These are phyloP conservation scores for Oryzias sinensis DNA, from an alignment of 2,797 vertebrate genomes.

Conservation along the genomic window DNA sequence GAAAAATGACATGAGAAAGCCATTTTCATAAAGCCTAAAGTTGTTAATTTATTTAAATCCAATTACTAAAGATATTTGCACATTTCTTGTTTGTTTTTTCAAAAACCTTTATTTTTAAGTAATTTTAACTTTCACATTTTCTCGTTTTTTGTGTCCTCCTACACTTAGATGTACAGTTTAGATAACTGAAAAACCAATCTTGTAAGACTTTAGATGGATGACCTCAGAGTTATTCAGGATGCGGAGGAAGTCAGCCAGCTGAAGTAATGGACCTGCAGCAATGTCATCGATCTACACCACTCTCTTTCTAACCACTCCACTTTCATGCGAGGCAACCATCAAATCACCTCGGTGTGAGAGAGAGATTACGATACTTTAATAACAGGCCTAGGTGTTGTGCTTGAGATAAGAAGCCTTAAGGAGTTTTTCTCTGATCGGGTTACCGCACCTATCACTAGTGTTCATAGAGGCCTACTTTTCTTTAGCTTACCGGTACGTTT, in stretches of 20 bases:
- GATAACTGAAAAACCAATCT: slow-evolving; percentile 27
- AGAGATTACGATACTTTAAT: slow-evolving; percentile 60
- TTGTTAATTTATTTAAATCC: not conserved
- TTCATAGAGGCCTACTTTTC: slow-evolving; percentile 44
- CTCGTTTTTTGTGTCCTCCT: not conserved
- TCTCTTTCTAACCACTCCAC: slow-evolving; percentile 35
- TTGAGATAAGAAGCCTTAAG: slow-evolving; percentile 71
- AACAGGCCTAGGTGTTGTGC: slow-evolving; percentile 51
- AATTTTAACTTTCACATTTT: not conserved
- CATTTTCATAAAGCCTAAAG: not conserved
- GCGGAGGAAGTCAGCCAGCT: slow-evolving; percentile 36
- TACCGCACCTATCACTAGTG: slow-evolving; percentile 67
- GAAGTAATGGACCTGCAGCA: slow-evolving; percentile 49
- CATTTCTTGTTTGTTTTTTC: no score
- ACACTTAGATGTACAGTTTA: slow-evolving; percentile 4
- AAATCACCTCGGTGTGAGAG: slow-evolving; percentile 38
- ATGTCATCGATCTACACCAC: slow-evolving; percentile 52
- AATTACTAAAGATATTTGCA: no score
- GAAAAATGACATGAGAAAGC: no score
- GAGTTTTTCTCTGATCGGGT: slow-evolving; percentile 64
- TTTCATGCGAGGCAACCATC: slow-evolving; percentile 35
- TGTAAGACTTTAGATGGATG: slow-evolving; percentile 32
- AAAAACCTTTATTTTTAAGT: not conserved
- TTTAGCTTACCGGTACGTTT: slow-evolving; percentile 41
- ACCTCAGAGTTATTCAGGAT: slow-evolving; percentile 23